These are phyloP conservation scores for Leptosomus discolor DNA, from an alignment of 2,113 vertebrate genomes.

Conservation along the genomic window DNA sequence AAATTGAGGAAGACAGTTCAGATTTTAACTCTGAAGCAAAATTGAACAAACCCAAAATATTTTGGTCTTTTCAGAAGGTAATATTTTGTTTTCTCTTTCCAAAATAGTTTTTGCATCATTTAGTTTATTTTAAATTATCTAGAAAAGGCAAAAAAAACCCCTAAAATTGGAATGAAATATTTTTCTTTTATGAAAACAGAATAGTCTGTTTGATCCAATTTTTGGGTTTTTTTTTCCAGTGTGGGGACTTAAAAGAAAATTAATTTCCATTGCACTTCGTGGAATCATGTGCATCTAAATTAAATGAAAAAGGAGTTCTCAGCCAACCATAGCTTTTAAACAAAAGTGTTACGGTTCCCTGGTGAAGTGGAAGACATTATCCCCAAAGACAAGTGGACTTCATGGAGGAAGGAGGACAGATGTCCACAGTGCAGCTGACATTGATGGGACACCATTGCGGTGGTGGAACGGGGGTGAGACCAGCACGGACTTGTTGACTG, in stretches of 20 bases:
- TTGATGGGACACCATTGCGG: accelerated
- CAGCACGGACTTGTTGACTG: not conserved
- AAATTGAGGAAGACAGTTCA: not conserved
- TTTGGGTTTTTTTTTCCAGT: not conserved
- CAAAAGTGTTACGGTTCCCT: not conserved
- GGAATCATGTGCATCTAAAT: not conserved
- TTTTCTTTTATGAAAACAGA: not conserved
- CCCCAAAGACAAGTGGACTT: not conserved
- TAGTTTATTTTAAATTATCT: not conserved
- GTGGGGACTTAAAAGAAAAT: not conserved
- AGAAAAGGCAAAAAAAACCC: not conserved
- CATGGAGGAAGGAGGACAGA: not conserved
- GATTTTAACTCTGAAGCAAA: not conserved
- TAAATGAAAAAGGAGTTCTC: not conserved
- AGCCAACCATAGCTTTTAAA: not conserved
- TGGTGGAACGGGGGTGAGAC: not conserved
- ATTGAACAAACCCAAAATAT: not conserved
- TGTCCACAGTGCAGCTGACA: not conserved
- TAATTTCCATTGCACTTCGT: not conserved
- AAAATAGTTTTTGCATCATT: not conserved
- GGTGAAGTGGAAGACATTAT: not conserved
- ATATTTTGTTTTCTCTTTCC: not conserved
- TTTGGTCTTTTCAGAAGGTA: not conserved
- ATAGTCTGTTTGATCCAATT: not conserved
- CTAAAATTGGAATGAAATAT: not conserved